Base-by-base conservation (phyloP, 2,113 vertebrate genomes). In the Pluvialis apricaria region DNA sequence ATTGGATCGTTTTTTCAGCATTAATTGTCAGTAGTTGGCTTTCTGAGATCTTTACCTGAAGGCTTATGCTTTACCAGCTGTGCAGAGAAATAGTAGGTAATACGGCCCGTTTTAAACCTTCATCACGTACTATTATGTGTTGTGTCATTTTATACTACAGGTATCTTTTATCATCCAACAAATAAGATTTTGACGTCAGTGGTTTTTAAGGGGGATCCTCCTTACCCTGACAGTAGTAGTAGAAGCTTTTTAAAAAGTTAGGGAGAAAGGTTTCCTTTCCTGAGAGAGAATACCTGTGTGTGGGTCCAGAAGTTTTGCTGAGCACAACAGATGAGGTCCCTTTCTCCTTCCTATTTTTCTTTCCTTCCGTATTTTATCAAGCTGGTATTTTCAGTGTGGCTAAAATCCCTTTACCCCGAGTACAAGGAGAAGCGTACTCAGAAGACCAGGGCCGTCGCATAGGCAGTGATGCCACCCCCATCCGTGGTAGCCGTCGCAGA, bases 401-500 rank as follows among this genome's bases (percentile, higher is more conserved):
- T 60, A 16, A 64, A 44, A 34, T 55, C 52, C 32, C 54, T 58
- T 36, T 68, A 15, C 17, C 31, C 24, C 49, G 31, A 34, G 25
- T 52, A 31, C 28, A 24, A 61, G 68, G 55, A 66, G 40, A 31
- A 58, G 12, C 11, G 12, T 49, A 15, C n/a, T 42, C 10, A 2
- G 34, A 66, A 69, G 76, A 49, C 22, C 5, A 16, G 62, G 62
- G 40, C 45, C 13, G 40, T 31, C 20, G 58, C 14, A 57, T 4
- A 25, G 28, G 47, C 47, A 9, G 15, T 28, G 78, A 15, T 77
- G 44, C 2, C 6, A 31, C 29, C 36, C 28, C 15, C 16, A 36
- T 17, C 4, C 2, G 6, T 52, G 38, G 4, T 3, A 15, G 31
- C 65, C 52, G 6, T 28, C 2, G 2, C 6, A 10, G 73, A 51